Percentiles rank a stretch among this genome's conserved stretches.
These are phyloP conservation scores for Mionectes macconnelli DNA, from an alignment of 2,113 vertebrate genomes.

Conservation along the genomic window DNA sequence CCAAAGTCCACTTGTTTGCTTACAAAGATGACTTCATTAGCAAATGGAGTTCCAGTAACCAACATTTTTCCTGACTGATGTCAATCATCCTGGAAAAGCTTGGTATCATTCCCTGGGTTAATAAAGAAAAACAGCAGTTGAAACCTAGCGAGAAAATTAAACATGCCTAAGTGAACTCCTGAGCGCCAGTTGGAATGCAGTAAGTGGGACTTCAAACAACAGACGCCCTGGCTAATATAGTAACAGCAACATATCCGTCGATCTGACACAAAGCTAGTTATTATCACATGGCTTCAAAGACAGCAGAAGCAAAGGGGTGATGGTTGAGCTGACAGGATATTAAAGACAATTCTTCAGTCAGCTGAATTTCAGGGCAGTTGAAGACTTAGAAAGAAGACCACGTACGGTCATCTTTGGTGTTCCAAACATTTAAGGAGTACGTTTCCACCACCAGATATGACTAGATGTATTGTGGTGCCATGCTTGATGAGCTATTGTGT, in stretches of 20 bases:
- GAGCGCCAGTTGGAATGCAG: not conserved
- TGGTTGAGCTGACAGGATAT: not conserved
- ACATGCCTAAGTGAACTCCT: not conserved
- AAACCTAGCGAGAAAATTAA: constrained; percentile 16
- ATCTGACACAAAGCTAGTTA: constrained; percentile 20
- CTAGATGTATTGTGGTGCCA: not conserved
- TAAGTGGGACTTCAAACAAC: constrained; percentile 27
- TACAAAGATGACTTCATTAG: not conserved
- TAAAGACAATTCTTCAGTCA: not conserved
- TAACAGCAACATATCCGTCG: not conserved
- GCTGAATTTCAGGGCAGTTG: not conserved
- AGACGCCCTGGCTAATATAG: not conserved
- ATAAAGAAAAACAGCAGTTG: constrained; percentile 19
- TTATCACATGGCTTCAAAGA: not conserved
- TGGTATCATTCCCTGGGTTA: not conserved
- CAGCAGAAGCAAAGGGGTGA: not conserved
- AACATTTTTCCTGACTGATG: not conserved
- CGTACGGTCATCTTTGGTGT: accelerated
- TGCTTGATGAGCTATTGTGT: not conserved
- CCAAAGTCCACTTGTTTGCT: not conserved
- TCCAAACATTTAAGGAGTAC: not conserved
- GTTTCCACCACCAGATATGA: not conserved
- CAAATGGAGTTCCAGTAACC: not conserved
- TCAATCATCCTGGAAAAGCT: constrained; percentile 14
- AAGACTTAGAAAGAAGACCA: not conserved